Evolutionary conservation across 2,797 vertebrate species (phyloP).

Genomic region (Macropus fuliginosus): DNA sequence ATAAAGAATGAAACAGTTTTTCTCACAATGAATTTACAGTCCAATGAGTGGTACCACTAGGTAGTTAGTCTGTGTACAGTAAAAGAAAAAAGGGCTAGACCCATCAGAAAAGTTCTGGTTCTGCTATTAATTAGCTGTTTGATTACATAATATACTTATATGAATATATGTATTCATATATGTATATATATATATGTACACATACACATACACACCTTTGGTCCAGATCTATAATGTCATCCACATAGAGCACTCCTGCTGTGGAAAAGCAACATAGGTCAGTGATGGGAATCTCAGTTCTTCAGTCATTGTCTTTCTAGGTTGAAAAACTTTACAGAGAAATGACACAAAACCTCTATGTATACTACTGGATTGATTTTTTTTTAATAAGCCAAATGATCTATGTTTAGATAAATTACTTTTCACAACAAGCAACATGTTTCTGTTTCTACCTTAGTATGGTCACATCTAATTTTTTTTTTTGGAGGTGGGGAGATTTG

Average conservation of each 20-base stretch:
- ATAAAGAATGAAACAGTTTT: neutral
- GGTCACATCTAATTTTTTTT: neutral
- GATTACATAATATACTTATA: neutral
- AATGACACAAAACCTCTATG: neutral
- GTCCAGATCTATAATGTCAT: neutral
- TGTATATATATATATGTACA: neutral
- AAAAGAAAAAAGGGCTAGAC: neutral
- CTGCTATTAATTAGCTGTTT: neutral
- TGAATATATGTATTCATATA: neutral
- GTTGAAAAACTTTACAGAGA: neutral
- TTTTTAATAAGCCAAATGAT: conserved; percentile 1
- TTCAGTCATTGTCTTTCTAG: neutral
- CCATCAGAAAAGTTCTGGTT: neutral
- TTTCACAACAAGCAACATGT: neutral
- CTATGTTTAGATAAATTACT: neutral
- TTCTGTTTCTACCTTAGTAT: neutral
- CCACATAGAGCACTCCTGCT: neutral
- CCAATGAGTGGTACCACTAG: neutral
- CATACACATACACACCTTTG: neutral
- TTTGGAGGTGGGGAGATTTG: neutral
- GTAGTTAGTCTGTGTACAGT: neutral
- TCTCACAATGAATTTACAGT: neutral
- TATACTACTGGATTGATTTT: neutral
- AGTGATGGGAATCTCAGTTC: neutral
- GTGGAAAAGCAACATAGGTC: neutral